Percentiles rank a stretch among this genome's conserved stretches.
Evolutionary conservation across 2,888 invertebrate genomes (phyloP).

Genomic region (Ophraella communa): DNA sequence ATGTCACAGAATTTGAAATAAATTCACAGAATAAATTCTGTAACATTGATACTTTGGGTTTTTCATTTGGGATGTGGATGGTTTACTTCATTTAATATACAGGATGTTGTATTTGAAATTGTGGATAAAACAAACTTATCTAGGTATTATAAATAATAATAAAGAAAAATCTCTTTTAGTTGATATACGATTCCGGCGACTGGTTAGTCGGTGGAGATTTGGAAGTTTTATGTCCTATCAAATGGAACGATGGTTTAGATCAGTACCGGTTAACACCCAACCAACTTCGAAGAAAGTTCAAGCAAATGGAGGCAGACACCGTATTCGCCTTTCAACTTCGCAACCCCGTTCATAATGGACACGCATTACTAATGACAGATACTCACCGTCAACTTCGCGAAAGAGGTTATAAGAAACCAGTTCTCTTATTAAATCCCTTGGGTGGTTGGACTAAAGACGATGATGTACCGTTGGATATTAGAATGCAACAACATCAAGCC

Average conservation of each 20-base stretch:
- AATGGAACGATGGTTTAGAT: constrained; percentile 94
- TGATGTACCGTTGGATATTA: constrained; percentile 87
- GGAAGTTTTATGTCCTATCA: constrained; percentile 84
- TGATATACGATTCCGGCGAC: constrained; percentile 90
- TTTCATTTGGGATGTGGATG: too few relatives aligned
- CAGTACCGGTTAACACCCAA: constrained; percentile 90
- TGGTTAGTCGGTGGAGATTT: constrained; percentile 93
- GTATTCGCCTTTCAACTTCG: constrained; percentile 95
- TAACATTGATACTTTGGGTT: too few relatives aligned
- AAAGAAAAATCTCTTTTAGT: constrained; percentile 50
- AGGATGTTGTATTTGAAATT: too few relatives aligned
- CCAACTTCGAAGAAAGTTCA: constrained; percentile 81
- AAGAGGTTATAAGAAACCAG: constrained; percentile 83
- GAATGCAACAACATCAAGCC: constrained; percentile 91
- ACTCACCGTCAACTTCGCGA: constrained; percentile 73
- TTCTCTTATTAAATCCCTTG: constrained; percentile 92
- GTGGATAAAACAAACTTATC: too few relatives aligned
- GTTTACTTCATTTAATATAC: too few relatives aligned
- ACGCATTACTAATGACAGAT: constrained; percentile 95
- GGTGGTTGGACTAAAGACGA: constrained; percentile 97
- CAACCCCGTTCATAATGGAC: constrained; percentile 98
- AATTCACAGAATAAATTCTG: too few relatives aligned
- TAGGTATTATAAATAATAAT: background rate
- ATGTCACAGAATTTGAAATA: too few relatives aligned
- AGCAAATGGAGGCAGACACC: constrained; percentile 85